Conservation (phyloP, 64 coral and sea anemone genomes). For the Stichodactyla mertensii region DNA sequence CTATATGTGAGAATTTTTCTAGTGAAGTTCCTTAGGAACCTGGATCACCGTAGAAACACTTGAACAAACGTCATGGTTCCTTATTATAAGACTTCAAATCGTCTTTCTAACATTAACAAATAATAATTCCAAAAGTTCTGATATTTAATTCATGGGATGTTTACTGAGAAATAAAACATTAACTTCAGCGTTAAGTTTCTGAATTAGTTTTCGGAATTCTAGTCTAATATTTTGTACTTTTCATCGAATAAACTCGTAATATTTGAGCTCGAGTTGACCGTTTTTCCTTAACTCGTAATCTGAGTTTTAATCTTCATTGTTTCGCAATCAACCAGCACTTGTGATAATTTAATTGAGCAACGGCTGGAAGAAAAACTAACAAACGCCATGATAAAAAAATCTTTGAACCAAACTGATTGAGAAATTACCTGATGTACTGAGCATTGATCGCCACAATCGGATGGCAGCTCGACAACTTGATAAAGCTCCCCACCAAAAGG, state of each 20-base stretch:
- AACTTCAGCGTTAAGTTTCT: too few species aligned
- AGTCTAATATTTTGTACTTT: not conserved
- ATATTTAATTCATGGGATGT: not conserved
- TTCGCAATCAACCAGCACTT: not conserved
- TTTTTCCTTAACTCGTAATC: not conserved
- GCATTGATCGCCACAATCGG: conserved; percentile 74
- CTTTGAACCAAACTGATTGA: not conserved
- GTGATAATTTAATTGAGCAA: conserved; percentile 9
- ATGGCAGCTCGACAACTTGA: conserved; percentile 80
- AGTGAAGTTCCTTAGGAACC: not conserved
- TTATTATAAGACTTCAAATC: not conserved
- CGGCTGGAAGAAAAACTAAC: conserved; percentile 14
- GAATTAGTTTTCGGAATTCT: not conserved
- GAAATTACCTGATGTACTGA: conserved; percentile 31
- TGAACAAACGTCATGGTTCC: not conserved
- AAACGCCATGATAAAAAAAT: not conserved
- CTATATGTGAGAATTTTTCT: not conserved
- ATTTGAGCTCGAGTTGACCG: not conserved
- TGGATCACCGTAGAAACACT: conserved; percentile 21
- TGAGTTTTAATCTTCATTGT: conserved; percentile 2
- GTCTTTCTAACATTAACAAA: not conserved
- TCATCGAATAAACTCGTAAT: not conserved
- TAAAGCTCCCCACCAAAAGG: conserved; percentile 81
- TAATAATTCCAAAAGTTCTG: not conserved
- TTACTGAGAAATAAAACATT: not conserved